A percentile compares a stretch with the other conserved stretches of the same genome.
Conservation (phyloP, 2,888 invertebrate species). For the Chymomyza fuscimana region DNA sequence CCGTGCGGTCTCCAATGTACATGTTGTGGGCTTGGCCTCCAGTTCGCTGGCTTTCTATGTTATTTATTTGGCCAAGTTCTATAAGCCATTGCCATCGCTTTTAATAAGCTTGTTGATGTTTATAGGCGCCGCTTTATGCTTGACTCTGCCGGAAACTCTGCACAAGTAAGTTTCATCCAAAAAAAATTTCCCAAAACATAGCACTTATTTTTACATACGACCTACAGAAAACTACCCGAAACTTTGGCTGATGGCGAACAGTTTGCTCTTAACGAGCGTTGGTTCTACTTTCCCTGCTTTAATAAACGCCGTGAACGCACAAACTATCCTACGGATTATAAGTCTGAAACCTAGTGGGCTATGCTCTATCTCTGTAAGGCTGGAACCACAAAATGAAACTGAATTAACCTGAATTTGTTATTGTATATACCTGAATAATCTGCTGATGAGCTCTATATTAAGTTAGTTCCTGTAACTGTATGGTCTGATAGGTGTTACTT, state of each 20-base stretch:
- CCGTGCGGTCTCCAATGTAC: conserved; percentile 83
- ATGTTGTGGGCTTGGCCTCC: conserved; percentile 83
- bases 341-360: conserved; percentile 51
- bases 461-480: conserved; percentile 58
- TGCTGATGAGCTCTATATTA: conserved; percentile 52
- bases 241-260: conserved; percentile 82
- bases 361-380: neutral
- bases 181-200: no score
- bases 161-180: conserved; percentile 68
- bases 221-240: conserved; percentile 81
- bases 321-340: conserved; percentile 32
- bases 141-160: conserved; percentile 83
- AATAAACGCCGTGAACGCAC: conserved; percentile 43
- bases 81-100: conserved; percentile 81
- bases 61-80: conserved; percentile 80
- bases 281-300: conserved; percentile 81
- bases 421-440: conserved; percentile 44
- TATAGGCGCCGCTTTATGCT: conserved; percentile 81
- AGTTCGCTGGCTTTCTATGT: conserved; percentile 82
- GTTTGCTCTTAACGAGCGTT: conserved; percentile 81
- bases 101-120: conserved; percentile 81
- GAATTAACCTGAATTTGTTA: conserved; percentile 33
- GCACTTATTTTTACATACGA: no score
- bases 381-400: conserved; percentile 22
- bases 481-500: conserved; percentile 67